Evolutionary conservation across 1,140 invertebrate genomes (phyloP).

Genomic region (Lanistes nyassanus): DNA sequence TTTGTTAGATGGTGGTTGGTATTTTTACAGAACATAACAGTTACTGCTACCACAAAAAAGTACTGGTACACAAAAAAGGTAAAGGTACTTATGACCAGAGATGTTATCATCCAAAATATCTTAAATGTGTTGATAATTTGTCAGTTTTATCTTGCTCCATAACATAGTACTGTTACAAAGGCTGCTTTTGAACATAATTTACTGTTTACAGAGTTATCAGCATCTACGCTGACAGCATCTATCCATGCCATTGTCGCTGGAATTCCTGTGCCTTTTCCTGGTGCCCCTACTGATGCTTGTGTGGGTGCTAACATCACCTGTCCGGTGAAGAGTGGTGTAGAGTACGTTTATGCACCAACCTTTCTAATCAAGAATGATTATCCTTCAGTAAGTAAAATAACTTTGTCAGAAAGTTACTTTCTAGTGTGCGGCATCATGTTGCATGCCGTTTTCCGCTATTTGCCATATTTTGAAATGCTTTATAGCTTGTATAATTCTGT

Average conservation of each 20-base stretch:
- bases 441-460: too few relatives aligned
- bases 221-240: background rate
- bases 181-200: background rate
- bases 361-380: background rate
- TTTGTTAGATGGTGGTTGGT: too few relatives aligned
- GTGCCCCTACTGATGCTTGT: slow-evolving; percentile 4
- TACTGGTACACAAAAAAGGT: background rate
- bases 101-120: background rate
- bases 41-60: background rate
- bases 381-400: slow-evolving; percentile 8
- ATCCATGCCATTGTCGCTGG: slow-evolving; percentile 17
- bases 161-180: too few relatives aligned
- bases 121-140: background rate
- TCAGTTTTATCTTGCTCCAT: background rate
- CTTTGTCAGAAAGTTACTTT: too few relatives aligned
- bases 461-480: too few relatives aligned
- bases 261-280: slow-evolving; percentile 10
- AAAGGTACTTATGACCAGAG: background rate
- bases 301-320: slow-evolving; percentile 1
- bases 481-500: too few relatives aligned
- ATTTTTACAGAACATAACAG: too few relatives aligned
- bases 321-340: background rate
- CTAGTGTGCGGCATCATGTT: too few relatives aligned
- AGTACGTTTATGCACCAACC: background rate
- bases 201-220: slow-evolving; percentile 8